Percentiles rank a stretch among this genome's conserved stretches.
Conservation (phyloP, 2,797 vertebrate genomes). For the Microcaecilia unicolor region DNA sequence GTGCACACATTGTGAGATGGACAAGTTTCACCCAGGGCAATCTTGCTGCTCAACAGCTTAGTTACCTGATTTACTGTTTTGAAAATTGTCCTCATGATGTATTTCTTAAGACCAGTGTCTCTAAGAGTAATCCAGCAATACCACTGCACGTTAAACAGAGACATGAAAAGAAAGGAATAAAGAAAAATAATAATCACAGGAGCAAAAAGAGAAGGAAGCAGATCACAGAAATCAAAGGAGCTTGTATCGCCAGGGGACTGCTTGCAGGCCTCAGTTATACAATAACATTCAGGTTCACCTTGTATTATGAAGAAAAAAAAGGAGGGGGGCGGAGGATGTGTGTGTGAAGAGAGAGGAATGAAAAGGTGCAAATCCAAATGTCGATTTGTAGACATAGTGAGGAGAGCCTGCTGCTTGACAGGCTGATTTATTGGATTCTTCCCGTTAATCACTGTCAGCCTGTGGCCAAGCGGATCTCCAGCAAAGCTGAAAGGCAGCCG, state of each 20-base stretch:
- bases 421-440: constrained; percentile 94
- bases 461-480: constrained; percentile 73
- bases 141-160: not conserved
- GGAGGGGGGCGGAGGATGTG: not conserved
- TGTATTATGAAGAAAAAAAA: too few relatives aligned
- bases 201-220: not conserved
- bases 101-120: too few relatives aligned
- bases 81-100: too few relatives aligned
- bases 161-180: constrained; percentile 16
- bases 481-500: constrained; percentile 74
- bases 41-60: too few relatives aligned
- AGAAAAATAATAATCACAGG: constrained; percentile 19
- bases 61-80: too few relatives aligned
- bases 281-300: constrained; percentile 44
- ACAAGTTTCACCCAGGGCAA: too few relatives aligned
- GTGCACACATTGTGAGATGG: too few relatives aligned
- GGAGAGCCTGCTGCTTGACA: constrained; percentile 76
- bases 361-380: constrained; percentile 67
- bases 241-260: constrained; percentile 17
- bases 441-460: constrained; percentile 83
- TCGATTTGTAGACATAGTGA: constrained; percentile 75
- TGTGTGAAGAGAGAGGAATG: constrained; percentile 4
- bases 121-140: too few relatives aligned
- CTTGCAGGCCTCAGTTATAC: constrained; percentile 11
- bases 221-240: constrained; percentile 24